Base-by-base conservation (phyloP, 2,888 invertebrate species). In the Phytoseiulus persimilis region DNA sequence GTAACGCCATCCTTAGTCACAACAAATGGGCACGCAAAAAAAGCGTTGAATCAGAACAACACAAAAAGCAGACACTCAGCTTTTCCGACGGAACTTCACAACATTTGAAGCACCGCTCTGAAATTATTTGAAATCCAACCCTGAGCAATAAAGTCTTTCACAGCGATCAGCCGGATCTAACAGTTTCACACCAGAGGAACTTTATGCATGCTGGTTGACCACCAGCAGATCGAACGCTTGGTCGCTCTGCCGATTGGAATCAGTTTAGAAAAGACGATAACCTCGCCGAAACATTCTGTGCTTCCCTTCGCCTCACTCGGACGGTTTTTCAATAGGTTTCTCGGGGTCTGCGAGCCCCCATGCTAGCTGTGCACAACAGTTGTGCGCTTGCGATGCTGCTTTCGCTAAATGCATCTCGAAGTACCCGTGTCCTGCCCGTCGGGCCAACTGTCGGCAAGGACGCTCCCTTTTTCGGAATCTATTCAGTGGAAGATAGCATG, bases 311-410 rank as follows among this genome's bases (percentile, higher is more conserved):
- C 28, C 65, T 65, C 14, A 65, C 23, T 65, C 18, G 14, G 23
- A 65, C 18, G 65, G 18, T 11, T 31, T n/a, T 31, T 87, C 23
- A 14, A 3, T 31, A 87, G 87, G 39, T 33, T 87, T 87, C 31
- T 33, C 87, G 39, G 87, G 45, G 28, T 87, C 87, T 33, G 87
- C 87, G 18, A 87, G 87, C n/a, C 32, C 87, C 6, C 87, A 87
- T 65, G 90, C 87, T 6, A 33, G 87, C 0, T 97, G 96, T 92
- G 95, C 96, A 0, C 95, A 95, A 11, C 94, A 95, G 83, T 94
- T 97, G 32, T 97, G 97, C 92, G 95, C 96, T 92, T 97, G 97
- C 92, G 97, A 97, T 92, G 93, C 95, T 90, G 93, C 94, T 89
- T 94, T 97, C 90, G 95, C 96, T 0, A 95, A 95, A 93, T 97